Evolutionary conservation across 2,113 vertebrate genomes (phyloP).

Genomic region (Vanacampus margaritifer): DNA sequence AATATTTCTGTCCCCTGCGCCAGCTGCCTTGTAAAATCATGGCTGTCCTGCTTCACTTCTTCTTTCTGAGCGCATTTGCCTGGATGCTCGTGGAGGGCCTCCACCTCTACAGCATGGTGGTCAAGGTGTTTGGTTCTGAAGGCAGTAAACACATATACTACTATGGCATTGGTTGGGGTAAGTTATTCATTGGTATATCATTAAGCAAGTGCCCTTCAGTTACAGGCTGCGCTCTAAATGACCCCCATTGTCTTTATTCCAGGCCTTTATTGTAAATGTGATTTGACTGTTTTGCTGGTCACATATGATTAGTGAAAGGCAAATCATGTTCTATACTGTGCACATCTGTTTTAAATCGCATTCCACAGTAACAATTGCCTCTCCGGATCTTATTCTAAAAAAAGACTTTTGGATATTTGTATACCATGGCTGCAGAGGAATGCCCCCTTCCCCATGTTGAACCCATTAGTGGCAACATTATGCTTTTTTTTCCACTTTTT

Average conservation of each 20-base stretch:
- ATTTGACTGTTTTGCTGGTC: constrained; percentile 3
- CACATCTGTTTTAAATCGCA: constrained; percentile 27
- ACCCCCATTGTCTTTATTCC: neutral
- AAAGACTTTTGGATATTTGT: constrained; percentile 27
- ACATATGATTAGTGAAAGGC: constrained; percentile 5
- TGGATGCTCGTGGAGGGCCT: constrained; percentile 98
- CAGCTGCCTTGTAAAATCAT: constrained; percentile 87
- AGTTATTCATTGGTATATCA: constrained; percentile 25
- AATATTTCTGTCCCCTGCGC: neutral
- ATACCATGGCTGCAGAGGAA: constrained; percentile 31
- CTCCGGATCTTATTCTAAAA: constrained; percentile 31
- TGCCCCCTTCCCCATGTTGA: constrained; percentile 53
- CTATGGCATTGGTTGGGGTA: constrained; percentile 92
- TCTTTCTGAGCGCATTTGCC: constrained; percentile 91
- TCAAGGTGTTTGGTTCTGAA: constrained; percentile 95
- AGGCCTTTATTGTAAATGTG: constrained; percentile 1
- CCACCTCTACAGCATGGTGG: constrained; percentile 95
- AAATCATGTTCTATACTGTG: constrained; percentile 8
- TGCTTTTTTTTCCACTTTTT: constrained; percentile 29
- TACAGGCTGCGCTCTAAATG: too few relatives aligned
- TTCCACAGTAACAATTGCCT: constrained; percentile 28
- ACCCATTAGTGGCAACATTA: constrained; percentile 55
- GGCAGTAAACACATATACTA: constrained; percentile 90
- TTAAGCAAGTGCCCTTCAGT: neutral
- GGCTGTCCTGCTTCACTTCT: constrained; percentile 91